A percentile compares a stretch with the other conserved stretches of the same genome.
Conservation (phyloP, 2,797 vertebrate species). For the Podargus strigoides region DNA sequence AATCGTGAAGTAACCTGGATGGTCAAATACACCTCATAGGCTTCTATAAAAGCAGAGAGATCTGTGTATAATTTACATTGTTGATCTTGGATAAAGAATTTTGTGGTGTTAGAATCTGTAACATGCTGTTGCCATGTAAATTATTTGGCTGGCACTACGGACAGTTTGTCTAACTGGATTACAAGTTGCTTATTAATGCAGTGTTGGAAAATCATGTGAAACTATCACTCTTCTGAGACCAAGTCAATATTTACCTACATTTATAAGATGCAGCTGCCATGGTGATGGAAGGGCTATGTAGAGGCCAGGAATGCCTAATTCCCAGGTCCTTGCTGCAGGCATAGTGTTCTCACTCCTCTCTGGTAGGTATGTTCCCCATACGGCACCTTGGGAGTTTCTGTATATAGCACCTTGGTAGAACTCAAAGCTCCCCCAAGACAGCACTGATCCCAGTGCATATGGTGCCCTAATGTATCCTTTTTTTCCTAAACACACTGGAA, state of each 20-base stretch:
- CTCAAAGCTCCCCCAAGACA: not conserved
- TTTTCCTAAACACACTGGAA: not conserved
- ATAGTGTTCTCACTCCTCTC: rapidly evolving
- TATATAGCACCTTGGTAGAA: not conserved
- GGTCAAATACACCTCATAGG: not conserved
- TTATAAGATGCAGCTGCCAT: not conserved
- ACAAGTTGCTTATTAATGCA: conserved; percentile 35
- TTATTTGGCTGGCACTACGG: not conserved
- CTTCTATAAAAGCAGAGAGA: not conserved
- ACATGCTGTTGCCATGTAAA: conserved; percentile 12
- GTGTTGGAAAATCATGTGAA: not conserved
- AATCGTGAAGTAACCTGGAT: not conserved
- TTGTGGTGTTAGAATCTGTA: not conserved
- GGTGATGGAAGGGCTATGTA: not conserved
- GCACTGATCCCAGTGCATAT: rapidly evolving
- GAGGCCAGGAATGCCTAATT: not conserved
- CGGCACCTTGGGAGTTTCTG: not conserved
- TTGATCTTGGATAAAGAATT: not conserved
- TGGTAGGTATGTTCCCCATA: not conserved
- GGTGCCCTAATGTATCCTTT: not conserved
- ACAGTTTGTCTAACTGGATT: conserved; percentile 43
- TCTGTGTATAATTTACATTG: not conserved
- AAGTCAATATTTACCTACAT: conserved; percentile 29
- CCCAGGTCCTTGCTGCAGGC: not conserved
- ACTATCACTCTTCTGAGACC: not conserved